Base-by-base conservation (phyloP, 2,888 invertebrate genomes). In the Leptinotarsa juncta region DNA sequence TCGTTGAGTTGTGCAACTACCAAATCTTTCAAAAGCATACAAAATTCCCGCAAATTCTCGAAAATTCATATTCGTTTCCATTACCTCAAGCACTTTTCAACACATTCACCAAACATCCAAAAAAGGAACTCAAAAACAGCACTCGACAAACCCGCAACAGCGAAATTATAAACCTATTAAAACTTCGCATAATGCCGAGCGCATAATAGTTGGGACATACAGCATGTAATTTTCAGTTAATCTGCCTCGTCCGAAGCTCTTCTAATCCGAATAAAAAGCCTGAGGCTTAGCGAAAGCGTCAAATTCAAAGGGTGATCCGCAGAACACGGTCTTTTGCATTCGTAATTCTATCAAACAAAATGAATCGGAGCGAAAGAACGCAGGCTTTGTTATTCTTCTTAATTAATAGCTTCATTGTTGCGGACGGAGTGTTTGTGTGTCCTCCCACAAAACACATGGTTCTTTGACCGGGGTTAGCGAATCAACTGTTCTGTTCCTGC, bases 141-240 rank as follows among this genome's bases (percentile, higher is more conserved):
- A 62, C 42, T 42, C 16, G 20, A 62, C 62, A 32, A 32, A 55
- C 48, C 55, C 68, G 16, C 55, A 55, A 53, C 32, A 55, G 51
- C 51, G 42, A 67, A 71, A 67, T 71, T 67, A 51, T 67, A 71
- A 71, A 62, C 48, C 62, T 67, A 67, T 68, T 53, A 53, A 74
- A 74, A 68, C 48, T 62, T 57, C 55, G 20, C 71, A 68, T 55
- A 69, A 66, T 57, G 68, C 49, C 48, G 42, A 62, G 71, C 16
- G 68, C 67, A 70, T 66, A 57, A 67, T 71, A 20, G 67, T 57
- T 51, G 42, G 62, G 42, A 62, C 62, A 62, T 62, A 68, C 69
- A 69, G 72, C 71, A 69, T 75, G 75, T 70, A 72, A 75, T 75
- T 72, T 75, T 75, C 66, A 72, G 57, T 66, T 75, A 72, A 75